Conservation (phyloP, 2,888 invertebrate species). For the Terebella lapidaria region DNA sequence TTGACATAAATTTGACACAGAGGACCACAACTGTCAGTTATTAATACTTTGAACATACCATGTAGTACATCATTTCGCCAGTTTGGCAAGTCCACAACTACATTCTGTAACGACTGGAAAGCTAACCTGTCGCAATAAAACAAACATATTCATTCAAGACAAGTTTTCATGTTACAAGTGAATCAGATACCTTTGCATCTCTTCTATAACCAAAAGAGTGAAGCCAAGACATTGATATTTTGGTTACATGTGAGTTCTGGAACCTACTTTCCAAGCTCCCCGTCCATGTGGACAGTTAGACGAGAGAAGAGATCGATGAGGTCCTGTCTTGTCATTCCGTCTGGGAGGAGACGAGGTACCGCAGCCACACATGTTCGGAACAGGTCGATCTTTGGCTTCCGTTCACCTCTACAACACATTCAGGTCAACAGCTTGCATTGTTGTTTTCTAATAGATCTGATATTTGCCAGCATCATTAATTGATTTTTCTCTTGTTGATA, state of each 20-base stretch:
- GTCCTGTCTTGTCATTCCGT: constrained; percentile 92
- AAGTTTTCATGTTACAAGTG: background rate
- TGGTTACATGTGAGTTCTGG: too few species aligned
- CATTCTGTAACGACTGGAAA: constrained; percentile 89
- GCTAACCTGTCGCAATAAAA: constrained; percentile 60
- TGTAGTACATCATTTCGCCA: constrained; percentile 93
- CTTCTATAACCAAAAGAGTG: background rate
- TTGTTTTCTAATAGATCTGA: background rate
- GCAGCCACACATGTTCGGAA: constrained; percentile 98
- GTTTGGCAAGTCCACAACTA: constrained; percentile 92
- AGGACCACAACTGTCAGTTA: too few species aligned
- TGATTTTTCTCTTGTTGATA: too few species aligned
- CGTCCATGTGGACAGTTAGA: constrained; percentile 96
- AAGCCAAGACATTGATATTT: background rate
- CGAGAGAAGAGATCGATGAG: constrained; percentile 89
- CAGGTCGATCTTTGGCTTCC: constrained; percentile 94
- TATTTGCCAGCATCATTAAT: background rate
- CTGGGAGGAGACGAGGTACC: constrained; percentile 93
- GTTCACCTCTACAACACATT: constrained; percentile 68
- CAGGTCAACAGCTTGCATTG: too few species aligned
- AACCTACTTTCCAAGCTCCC: constrained; percentile 71
- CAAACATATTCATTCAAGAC: background rate
- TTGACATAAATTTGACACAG: too few species aligned
- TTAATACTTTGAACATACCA: constrained; percentile 54
- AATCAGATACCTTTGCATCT: too few species aligned